Evolutionary conservation across 2,113 vertebrate genomes (phyloP), one percentile per base, ranked within the genome.

Genomic region (Plestiodon gilberti): DNA sequence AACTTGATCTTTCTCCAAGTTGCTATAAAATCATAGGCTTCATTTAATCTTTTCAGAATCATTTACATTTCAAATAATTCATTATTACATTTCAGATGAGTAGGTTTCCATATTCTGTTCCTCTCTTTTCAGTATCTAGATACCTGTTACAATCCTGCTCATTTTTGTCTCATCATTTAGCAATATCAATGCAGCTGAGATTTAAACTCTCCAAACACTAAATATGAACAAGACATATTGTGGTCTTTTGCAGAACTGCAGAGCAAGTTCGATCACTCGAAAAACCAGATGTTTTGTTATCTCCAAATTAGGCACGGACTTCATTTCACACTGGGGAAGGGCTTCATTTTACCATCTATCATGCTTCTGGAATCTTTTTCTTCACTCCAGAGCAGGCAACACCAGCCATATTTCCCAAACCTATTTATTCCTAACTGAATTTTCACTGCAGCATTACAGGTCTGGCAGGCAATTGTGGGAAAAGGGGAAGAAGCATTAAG

Each of bases 261-360:
- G 87, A 76, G 35, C 82, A 88, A 91, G 88, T 93, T 80, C 88
- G 91, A 92, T 92, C 90, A 88, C 81, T 93, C 78, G 92, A 14
- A 2, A 80, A 89, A 86, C 85, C 92, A 96, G 91, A 95, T 94
- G 88, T 93, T 95, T 94, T 89, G 57, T 86, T 92, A 93, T 94
- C 94, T 92, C 81, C 91, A 94, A 93, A 94, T 91, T 94, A 96
- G 90, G 55, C 82, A 93, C 0, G 89, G 89, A 84, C 90, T 94
- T 94, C 69, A 88, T 86, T 93, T 93, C n/a, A 48, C 81, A 89
- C 9, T 75, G 64, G 85, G 91, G n/a, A 92, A 89, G 87, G 81
- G 90, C 93, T 95, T 96, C 81, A 92, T 93, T 83, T 93, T 92
- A 95, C 86, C 86, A 94, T 94, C 83, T 91, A 95, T 96, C 91